A percentile compares a stretch with the other conserved stretches of the same genome.
These are phyloP conservation scores for Lissocephala sabroskyi DNA, from an alignment of 2,888 invertebrate genomes.

Conservation along the genomic window DNA sequence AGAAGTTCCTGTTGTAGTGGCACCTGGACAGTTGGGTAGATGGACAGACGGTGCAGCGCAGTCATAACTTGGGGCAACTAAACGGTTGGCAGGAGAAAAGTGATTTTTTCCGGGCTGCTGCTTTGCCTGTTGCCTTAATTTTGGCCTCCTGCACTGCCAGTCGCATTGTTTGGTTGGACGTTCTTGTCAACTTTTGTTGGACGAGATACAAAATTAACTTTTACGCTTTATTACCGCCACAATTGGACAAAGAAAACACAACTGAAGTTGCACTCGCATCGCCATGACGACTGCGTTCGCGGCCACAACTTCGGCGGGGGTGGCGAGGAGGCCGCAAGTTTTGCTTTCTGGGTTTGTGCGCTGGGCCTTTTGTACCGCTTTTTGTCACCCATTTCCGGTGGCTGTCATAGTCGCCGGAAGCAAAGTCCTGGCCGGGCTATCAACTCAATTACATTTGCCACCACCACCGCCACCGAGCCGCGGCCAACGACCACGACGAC, in stretches of 20 bases:
- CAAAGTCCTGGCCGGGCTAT: conserved; percentile 50
- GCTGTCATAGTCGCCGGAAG: conserved; percentile 52
- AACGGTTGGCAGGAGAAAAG: conserved; percentile 47
- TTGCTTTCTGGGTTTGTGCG: conserved; percentile 6
- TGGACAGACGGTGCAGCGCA: too few species aligned
- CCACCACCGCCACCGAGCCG: conserved; percentile 6
- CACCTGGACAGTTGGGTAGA: too few species aligned
- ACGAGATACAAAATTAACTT: conserved; percentile 51
- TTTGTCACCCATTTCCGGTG: conserved; percentile 47
- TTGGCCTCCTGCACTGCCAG: conserved; percentile 4
- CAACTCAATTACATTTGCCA: conserved; percentile 56
- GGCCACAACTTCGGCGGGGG: too few species aligned
- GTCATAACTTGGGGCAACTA: conserved; percentile 40
- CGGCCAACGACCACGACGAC: conserved; percentile 11
- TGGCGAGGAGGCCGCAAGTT: not conserved
- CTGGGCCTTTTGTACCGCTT: conserved; percentile 28
- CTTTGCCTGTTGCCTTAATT: conserved; percentile 32
- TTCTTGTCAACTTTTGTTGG: conserved; percentile 29
- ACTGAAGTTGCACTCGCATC: conserved; percentile 28
- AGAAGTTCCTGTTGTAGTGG: too few species aligned
- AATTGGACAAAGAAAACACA: conserved; percentile 49
- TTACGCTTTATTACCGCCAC: conserved; percentile 54
- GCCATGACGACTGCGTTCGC: conserved; percentile 5
- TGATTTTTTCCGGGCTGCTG: conserved; percentile 40
- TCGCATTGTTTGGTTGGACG: conserved; percentile 6